Percentiles rank a stretch among this genome's conserved stretches.
Conservation (phyloP, 2,113 vertebrate species). For the Sinocyclocheilus anophthalmus region DNA sequence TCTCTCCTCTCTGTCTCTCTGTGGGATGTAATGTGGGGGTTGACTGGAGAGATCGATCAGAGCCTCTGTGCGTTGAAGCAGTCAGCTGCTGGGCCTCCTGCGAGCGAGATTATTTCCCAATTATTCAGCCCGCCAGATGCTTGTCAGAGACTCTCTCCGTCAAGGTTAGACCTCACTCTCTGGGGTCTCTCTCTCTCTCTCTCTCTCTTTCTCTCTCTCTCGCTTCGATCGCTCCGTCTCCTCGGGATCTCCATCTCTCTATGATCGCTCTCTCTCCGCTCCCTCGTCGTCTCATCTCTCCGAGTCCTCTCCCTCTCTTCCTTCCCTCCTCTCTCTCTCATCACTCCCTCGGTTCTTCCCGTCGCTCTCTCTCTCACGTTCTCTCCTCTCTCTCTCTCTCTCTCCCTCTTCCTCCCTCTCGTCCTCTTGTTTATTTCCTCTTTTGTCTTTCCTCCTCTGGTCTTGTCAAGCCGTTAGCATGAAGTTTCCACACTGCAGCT, state of each 20-base stretch:
- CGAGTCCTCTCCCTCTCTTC: too few relatives aligned
- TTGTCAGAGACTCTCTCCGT: conserved; percentile 77
- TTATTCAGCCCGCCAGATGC: conserved; percentile 79
- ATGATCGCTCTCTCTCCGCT: too few relatives aligned
- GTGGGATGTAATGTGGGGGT: conserved; percentile 27
- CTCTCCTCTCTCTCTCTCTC: conserved; percentile 32
- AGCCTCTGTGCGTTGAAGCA: conserved; percentile 68
- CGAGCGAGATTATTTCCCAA: conserved; percentile 78
- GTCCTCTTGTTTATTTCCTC: conserved; percentile 28
- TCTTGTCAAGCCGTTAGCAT: not conserved
- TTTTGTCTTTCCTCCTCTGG: conserved; percentile 6
- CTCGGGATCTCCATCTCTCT: too few relatives aligned
- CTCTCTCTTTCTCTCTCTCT: too few relatives aligned
- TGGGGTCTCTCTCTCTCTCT: too few relatives aligned
- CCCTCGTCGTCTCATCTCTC: too few relatives aligned
- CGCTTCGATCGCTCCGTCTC: too few relatives aligned
- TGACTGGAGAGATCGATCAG: conserved; percentile 69
- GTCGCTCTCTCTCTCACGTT: not conserved
- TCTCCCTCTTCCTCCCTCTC: not conserved
- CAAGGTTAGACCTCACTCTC: conserved; percentile 72
- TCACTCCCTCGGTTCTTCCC: too few relatives aligned
- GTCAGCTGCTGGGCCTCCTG: conserved; percentile 76
- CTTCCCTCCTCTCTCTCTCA: too few relatives aligned
- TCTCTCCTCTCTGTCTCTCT: not conserved
- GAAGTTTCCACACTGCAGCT: not conserved